Conservation (phyloP, 2,888 invertebrate species). For the Malacosoma neustria region DNA sequence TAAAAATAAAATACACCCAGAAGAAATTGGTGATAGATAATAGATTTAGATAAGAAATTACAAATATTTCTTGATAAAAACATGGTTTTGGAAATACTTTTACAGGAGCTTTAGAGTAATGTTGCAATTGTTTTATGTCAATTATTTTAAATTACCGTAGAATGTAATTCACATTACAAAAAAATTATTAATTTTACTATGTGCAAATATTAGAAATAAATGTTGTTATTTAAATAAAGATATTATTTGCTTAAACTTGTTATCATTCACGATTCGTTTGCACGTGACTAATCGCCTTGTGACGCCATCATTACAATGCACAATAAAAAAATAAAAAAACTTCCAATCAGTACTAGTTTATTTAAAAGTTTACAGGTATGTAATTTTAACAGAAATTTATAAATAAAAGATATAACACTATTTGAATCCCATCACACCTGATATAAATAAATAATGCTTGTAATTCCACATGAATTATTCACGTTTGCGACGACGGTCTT, state of each 20-base stretch:
- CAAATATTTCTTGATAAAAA: too few relatives aligned
- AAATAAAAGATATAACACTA: background rate
- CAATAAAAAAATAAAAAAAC: background rate
- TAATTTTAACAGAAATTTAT: background rate
- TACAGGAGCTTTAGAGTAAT: too few relatives aligned
- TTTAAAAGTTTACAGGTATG: background rate
- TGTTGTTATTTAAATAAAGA: too few relatives aligned
- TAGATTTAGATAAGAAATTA: too few relatives aligned
- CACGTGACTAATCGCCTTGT: background rate
- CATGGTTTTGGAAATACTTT: too few relatives aligned
- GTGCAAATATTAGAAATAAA: too few relatives aligned
- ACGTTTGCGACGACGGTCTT: constrained; percentile 68
- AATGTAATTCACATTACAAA: too few relatives aligned
- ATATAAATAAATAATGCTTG: background rate
- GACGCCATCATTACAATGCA: background rate
- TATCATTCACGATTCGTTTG: too few relatives aligned
- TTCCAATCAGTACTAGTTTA: background rate
- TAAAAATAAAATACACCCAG: constrained; percentile 58
- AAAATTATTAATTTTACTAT: too few relatives aligned
- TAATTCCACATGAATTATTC: constrained; percentile 30
- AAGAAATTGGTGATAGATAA: constrained; percentile 22
- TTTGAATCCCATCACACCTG: background rate
- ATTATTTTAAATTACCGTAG: too few relatives aligned
- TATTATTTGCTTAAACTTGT: too few relatives aligned
- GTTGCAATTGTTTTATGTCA: too few relatives aligned